Conservation (phyloP, 2,113 vertebrate genomes). For the Panthera tigris region DNA sequence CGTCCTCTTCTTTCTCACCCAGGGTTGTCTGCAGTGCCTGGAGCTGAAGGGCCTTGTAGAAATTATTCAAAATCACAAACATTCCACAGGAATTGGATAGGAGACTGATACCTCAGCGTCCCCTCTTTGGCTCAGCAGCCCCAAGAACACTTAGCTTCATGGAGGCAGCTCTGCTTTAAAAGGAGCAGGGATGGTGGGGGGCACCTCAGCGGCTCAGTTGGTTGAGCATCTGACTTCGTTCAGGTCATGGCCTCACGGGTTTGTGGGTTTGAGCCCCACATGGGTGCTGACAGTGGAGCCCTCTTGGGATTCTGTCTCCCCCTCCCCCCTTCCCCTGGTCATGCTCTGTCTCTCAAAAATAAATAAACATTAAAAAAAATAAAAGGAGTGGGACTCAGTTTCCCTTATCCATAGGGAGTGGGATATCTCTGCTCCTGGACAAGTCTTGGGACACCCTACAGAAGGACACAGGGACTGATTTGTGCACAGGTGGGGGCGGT, state of each 20-base stretch:
- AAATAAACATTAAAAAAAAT: no score
- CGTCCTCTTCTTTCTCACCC: neutral
- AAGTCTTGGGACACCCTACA: neutral
- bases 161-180: neutral
- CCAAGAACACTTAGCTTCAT: neutral
- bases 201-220: no score
- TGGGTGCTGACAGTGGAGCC: no score
- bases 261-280: no score
- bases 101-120: neutral
- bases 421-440: neutral
- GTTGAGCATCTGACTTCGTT: no score
- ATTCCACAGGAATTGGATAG: neutral
- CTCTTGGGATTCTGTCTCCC: no score
- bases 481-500: neutral
- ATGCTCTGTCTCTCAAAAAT: no score
- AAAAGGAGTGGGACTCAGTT: neutral
- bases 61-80: conserved; percentile 13
- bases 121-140: neutral
- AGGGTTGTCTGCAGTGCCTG: neutral
- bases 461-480: neutral
- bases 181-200: no score
- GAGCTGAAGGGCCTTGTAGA: neutral
- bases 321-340: no score
- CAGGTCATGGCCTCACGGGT: no score
- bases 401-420: neutral